Base-by-base conservation (phyloP, 1,140 invertebrate species). In the Hermetia illucens region DNA sequence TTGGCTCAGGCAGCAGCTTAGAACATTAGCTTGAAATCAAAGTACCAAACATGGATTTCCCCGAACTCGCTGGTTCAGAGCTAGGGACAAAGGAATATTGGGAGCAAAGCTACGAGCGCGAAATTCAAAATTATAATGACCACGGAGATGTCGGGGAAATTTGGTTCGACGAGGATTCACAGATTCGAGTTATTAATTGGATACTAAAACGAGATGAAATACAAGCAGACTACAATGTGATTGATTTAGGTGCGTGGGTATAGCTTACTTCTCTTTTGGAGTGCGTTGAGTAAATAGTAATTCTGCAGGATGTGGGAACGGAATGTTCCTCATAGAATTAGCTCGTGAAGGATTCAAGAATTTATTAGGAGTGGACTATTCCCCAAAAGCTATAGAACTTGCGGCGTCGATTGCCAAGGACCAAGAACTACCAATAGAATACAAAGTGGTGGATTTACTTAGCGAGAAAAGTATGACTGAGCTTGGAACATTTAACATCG, bases 71-170 rank as follows among this genome's bases (percentile, higher is more conserved):
- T 32, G 58, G 77, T 2, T 89, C 82, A 1, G 75, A 82, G 57
- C 61, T 90, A 25, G 86, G 87, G 17, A 88, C 83, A 1, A 70
- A 76, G 45, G 69, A 80, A 29, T 89, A 79, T 62, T 95, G 91
- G 92, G 79, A 92, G 51, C 63, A 74, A 32, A 64, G 75, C 9
- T 96, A 95, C 58, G 61, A 70, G 33, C 67, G 66, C 38, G 91
- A 95, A 65, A 72, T 92, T 22, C 61, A 69, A 21, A 90, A 91
- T 61, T 95, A 82, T 55, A 66, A 77, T 34, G 74, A 75, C 41
- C 72, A 82, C 56, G 88, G 87, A 3, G 89, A 94, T 56, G 72
- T 82, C 10, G 91, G 91, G 5, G 90, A 95, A 56, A 71, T 93
- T 25, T 94, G 90, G 90, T 95, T 94, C 56, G 89, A 89, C 8